Evolutionary conservation across 2,888 invertebrate species (phyloP).

Genomic region (Parapristionchus giblindavisi): DNA sequence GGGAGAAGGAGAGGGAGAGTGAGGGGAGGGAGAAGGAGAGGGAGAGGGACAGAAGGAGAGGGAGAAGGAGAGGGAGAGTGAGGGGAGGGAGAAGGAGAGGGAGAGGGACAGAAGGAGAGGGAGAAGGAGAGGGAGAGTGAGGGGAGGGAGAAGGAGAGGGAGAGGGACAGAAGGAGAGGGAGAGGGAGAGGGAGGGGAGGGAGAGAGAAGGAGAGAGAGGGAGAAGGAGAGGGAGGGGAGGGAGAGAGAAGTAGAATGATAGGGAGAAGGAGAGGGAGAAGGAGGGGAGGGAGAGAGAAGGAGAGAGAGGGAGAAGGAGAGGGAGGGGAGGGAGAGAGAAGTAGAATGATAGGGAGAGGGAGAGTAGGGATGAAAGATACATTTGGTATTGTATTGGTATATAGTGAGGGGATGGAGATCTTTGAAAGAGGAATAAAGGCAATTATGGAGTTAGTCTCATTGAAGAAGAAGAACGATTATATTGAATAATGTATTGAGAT

Average conservation of each 20-base stretch:
- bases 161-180: slow-evolving; percentile 11
- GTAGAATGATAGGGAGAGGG: slow-evolving; percentile 2
- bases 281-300: background rate
- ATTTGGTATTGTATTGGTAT: background rate
- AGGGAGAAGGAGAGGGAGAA: background rate
- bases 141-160: slow-evolving; percentile 12
- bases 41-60: too few species aligned
- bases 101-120: slow-evolving; percentile 17
- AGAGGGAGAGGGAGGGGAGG: slow-evolving; percentile 1
- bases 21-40: too few species aligned
- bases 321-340: too few species aligned
- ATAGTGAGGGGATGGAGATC: background rate
- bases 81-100: slow-evolving; percentile 1
- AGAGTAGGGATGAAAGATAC: background rate
- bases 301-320: too few species aligned
- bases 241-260: background rate
- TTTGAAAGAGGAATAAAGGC: background rate
- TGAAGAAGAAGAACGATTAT: too few species aligned
- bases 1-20: too few species aligned
- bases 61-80: background rate
- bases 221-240: background rate
- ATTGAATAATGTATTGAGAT: too few species aligned
- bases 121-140: slow-evolving; percentile 4
- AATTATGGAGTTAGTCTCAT: background rate
- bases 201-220: slow-evolving; percentile 2